These are phyloP conservation scores for Spodoptera frugiperda DNA, from an alignment of 1,140 invertebrate species.

Conservation along the genomic window DNA sequence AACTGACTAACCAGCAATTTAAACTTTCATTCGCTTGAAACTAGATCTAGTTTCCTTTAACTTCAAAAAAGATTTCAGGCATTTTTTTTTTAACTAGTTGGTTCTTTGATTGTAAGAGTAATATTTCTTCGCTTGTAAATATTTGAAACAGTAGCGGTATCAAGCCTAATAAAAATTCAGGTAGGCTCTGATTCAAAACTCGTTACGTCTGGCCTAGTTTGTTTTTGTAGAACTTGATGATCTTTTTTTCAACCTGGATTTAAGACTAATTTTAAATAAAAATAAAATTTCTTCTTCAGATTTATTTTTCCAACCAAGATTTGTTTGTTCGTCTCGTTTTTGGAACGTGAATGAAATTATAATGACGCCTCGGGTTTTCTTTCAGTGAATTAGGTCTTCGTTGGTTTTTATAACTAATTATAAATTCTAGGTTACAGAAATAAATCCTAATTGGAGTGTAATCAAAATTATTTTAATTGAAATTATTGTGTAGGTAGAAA, in stretches of 20 bases:
- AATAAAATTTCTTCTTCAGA: conserved; percentile 10
- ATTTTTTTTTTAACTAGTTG: neutral
- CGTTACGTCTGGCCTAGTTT: conserved; percentile 20
- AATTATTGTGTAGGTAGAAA: no score
- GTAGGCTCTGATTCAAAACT: conserved; percentile 28
- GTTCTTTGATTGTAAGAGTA: conserved; percentile 20
- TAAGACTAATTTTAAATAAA: conserved; percentile 8
- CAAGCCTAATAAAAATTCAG: conserved; percentile 32
- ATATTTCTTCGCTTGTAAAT: conserved; percentile 28
- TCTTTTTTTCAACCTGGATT: conserved; percentile 16
- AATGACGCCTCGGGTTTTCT: no score
- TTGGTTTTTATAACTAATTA: no score
- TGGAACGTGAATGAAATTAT: neutral
- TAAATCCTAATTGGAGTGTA: no score
- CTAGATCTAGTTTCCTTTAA: neutral
- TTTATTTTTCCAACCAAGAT: neutral
- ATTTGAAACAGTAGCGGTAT: conserved; percentile 1
- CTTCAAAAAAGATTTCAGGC: neutral
- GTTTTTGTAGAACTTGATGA: conserved; percentile 2
- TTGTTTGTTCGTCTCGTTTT: neutral
- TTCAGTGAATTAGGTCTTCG: no score
- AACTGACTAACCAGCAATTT: no score
- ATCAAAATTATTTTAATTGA: no score
- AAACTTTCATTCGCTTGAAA: neutral
- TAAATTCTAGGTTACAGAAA: no score